phyloP scores from a whole-genome alignment of 2,113 vertebrate species.

The Capreolus pygargus region DNA sequence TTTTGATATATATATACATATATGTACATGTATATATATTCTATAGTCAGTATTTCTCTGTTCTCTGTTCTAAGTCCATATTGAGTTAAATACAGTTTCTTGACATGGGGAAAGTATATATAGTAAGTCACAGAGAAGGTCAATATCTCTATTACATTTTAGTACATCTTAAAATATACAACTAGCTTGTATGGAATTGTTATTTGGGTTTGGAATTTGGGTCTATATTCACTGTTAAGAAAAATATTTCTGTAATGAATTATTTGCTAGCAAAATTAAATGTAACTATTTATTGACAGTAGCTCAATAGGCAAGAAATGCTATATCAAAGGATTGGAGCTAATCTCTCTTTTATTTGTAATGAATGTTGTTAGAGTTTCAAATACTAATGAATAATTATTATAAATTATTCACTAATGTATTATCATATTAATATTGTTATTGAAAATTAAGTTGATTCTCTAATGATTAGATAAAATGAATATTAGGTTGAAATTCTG shows the following conservation, averaged over 20 bases:
- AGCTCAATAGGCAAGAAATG: neutral
- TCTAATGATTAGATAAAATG: neutral
- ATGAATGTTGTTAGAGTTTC: constrained; percentile 2
- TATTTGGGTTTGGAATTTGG: neutral
- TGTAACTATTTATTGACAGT: neutral
- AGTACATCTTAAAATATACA: neutral
- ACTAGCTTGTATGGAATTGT: neutral
- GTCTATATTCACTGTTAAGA: neutral
- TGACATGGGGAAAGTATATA: neutral
- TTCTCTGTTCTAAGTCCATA: neutral
- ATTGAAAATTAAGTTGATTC: constrained; percentile 22
- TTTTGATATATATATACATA: neutral
- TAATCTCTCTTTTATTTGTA: constrained; percentile 3
- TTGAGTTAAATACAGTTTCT: neutral
- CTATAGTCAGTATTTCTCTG: neutral
- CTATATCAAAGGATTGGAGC: neutral
- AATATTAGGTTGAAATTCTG: neutral
- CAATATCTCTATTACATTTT: neutral
- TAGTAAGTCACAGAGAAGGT: neutral
- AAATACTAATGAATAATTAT: neutral
- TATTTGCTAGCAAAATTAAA: constrained; percentile 31
- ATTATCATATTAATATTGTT: neutral
- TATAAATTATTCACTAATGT: neutral
- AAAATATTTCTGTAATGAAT: neutral
- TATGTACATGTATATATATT: neutral